Conservation (phyloP, 2,888 invertebrate genomes). For the Ptychoptera contaminata region DNA sequence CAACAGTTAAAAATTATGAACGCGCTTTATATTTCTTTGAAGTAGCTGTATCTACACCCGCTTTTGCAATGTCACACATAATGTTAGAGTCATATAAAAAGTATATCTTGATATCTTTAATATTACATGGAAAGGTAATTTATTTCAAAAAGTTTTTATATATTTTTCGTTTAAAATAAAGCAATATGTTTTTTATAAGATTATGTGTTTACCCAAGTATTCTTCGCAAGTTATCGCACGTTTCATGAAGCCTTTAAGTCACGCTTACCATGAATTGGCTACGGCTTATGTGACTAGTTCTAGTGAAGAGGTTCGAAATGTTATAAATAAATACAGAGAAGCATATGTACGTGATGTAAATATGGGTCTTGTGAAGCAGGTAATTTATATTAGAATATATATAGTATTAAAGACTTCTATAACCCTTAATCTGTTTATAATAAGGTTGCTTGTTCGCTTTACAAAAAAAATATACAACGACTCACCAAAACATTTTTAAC, state of each 20-base stretch:
- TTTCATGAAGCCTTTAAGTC: slow-evolving; percentile 70
- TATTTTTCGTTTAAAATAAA: neutral
- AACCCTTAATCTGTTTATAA: slow-evolving; percentile 16
- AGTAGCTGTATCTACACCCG: slow-evolving; percentile 90
- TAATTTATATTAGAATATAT: slow-evolving; percentile 20
- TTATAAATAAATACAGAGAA: slow-evolving; percentile 63
- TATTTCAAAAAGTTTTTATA: neutral
- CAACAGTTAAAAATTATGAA: slow-evolving; percentile 83
- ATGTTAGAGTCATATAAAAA: slow-evolving; percentile 98
- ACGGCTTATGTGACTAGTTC: slow-evolving; percentile 41
- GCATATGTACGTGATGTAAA: slow-evolving; percentile 63
- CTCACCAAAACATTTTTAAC: slow-evolving; percentile 65
- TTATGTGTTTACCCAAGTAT: slow-evolving; percentile 67
- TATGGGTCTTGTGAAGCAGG: slow-evolving; percentile 63
- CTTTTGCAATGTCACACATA: slow-evolving; percentile 85
- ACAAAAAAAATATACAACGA: slow-evolving; percentile 92
- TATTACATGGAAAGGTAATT: slow-evolving; percentile 75
- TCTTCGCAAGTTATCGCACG: slow-evolving; percentile 78
- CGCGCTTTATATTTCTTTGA: slow-evolving; percentile 90
- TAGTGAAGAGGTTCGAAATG: slow-evolving; percentile 1
- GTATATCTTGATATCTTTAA: slow-evolving; percentile 80
- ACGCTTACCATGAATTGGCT: slow-evolving; percentile 77
- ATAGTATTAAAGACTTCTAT: too few species aligned
- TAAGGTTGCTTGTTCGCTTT: slow-evolving; percentile 73
- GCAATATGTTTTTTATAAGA: slow-evolving; percentile 23